Evolutionary conservation across 1,140 invertebrate genomes (phyloP), one percentile per base, ranked within the genome.

Genomic region (Micrasema minimum): DNA sequence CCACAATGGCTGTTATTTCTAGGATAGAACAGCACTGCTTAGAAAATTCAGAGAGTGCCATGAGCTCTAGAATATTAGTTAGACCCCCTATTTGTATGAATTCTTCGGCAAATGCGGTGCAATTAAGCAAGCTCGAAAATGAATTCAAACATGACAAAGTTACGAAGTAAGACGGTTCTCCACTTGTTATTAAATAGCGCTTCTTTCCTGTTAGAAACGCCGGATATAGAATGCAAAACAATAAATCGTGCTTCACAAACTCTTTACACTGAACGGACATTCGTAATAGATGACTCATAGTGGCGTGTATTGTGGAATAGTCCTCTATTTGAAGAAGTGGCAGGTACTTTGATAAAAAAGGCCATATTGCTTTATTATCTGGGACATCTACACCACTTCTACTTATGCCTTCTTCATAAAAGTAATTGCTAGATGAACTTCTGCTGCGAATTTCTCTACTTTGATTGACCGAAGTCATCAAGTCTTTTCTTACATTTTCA

Each of bases 181-280:
- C 83, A 16, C 77, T 72, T 11, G 80, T 80, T 43, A 85, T 78
- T 3, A 78, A 75, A 66, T 83, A 87, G 50, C 78, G 72, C 43
- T 82, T 80, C 72, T 88, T 89, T 0, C 86, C 82, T 9, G 83
- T 84, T 6, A 88, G 77, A 72, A 90, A 90, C 0, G 85, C 86
- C 0, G 89, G 88, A 73, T 87, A 88, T 68, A 90, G 87, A 0
- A 90, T 86, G 50, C 81, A 84, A 55, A 87, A 85, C 0, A 90
- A 79, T 9, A 90, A 78, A 66, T 89, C 86, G 26, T 85, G 82
- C 53, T 85, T 87, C 41, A 90, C 84, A 23, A 84, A 77, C 26
- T 81, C 81, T 1, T 82, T 84, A 53, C 85, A 87, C 22, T 83
- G 81, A 0, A 87, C 84, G 1, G 87, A 87, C 2, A 89, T 83